Percentiles rank a stretch among this genome's conserved stretches.
phyloP scores from a whole-genome alignment of 2,888 invertebrate species.

The Diaperis boleti region DNA sequence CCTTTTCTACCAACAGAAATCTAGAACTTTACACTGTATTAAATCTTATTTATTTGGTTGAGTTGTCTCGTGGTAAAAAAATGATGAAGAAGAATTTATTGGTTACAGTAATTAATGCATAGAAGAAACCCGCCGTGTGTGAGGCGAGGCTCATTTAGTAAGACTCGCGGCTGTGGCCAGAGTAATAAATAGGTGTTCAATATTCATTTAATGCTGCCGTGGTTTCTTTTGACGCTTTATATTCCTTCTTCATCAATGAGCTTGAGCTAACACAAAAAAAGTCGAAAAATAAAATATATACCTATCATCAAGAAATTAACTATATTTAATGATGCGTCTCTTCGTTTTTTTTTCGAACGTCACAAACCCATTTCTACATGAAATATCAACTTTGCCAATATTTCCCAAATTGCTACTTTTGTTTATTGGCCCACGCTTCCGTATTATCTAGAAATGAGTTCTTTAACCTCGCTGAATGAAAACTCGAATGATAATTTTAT shows the following conservation, averaged over 20 bases:
- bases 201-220: conserved; percentile 7
- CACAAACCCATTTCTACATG: no score
- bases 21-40: conserved; percentile 14
- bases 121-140: conserved; percentile 9
- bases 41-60: neutral
- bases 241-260: neutral
- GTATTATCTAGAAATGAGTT: neutral
- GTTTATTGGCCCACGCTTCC: neutral
- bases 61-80: neutral
- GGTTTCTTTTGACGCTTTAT: conserved; percentile 1
- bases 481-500: conserved; percentile 9
- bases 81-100: conserved; percentile 19
- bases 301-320: neutral
- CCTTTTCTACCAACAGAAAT: conserved; percentile 36
- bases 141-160: conserved; percentile 12
- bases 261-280: neutral
- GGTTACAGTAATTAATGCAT: conserved; percentile 25
- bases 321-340: neutral
- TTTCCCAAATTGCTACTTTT: neutral
- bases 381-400: no score
- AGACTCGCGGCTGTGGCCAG: conserved; percentile 1
- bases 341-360: neutral
- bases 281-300: neutral
- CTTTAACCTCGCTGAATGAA: conserved; percentile 10
- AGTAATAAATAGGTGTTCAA: neutral